phyloP scores from a whole-genome alignment of 2,888 invertebrate species.

The Anarsia innoxiella region DNA sequence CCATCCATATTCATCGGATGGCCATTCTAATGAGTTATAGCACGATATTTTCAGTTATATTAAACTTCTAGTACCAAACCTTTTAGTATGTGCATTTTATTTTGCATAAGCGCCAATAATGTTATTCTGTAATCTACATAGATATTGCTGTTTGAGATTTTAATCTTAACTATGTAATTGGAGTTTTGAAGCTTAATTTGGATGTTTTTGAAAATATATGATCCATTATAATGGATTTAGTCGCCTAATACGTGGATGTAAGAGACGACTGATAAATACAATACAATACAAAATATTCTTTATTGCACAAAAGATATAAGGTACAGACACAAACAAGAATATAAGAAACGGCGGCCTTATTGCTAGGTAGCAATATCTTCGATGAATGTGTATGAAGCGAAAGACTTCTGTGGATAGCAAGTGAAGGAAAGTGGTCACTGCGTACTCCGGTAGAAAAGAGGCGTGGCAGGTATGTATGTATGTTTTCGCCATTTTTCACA shows the following conservation, averaged over 20 bases:
- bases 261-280: background rate
- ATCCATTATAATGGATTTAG: background rate
- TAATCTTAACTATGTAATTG: background rate
- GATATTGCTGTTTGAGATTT: slow-evolving; percentile 3
- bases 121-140: slow-evolving; percentile 9
- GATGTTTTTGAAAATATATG: background rate
- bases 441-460: too few species aligned
- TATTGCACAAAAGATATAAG: too few species aligned
- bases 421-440: too few species aligned
- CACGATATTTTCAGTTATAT: slow-evolving; percentile 36
- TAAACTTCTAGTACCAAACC: slow-evolving; percentile 20
- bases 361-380: too few species aligned
- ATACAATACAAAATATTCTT: too few species aligned
- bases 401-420: too few species aligned
- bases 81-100: slow-evolving; percentile 20
- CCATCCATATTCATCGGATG: slow-evolving; percentile 44
- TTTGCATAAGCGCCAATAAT: slow-evolving; percentile 11
- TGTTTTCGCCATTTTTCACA: too few species aligned
- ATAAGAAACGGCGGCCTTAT: too few species aligned
- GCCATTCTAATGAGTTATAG: slow-evolving; percentile 41
- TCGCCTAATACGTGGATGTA: background rate
- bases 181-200: background rate
- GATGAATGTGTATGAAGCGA: too few species aligned
- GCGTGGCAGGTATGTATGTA: too few species aligned
- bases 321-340: too few species aligned